Percentiles rank a stretch among this genome's conserved stretches.
Conservation (phyloP, 2,113 vertebrate genomes). For the Nycticryphes semicollaris region DNA sequence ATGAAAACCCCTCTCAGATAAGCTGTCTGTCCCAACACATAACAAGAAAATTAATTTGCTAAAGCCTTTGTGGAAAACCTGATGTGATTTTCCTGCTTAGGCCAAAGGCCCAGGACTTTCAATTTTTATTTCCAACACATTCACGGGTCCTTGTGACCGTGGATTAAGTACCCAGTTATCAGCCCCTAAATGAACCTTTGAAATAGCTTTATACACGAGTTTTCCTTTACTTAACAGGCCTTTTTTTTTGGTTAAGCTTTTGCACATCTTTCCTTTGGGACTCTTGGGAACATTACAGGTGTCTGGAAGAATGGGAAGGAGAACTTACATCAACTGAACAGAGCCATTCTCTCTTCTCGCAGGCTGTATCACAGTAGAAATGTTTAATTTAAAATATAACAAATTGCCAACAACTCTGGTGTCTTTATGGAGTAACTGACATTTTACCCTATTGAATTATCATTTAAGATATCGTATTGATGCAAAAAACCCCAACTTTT, state of each 20-base stretch:
- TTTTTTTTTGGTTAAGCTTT: not conserved
- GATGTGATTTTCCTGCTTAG: not conserved
- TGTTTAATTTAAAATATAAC: not conserved
- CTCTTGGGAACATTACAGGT: not conserved
- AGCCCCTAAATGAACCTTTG: not conserved
- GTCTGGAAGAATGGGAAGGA: not conserved
- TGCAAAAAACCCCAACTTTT: not conserved
- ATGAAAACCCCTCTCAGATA: not conserved
- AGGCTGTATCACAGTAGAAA: not conserved
- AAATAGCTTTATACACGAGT: not conserved
- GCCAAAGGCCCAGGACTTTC: not conserved
- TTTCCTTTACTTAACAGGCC: not conserved
- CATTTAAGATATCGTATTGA: not conserved
- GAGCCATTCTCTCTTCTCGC: not conserved
- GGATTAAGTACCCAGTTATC: not conserved
- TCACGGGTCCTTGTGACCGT: not conserved
- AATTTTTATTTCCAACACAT: not conserved
- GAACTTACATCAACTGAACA: not conserved
- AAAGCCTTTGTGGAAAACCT: not conserved
- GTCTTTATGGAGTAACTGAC: not conserved
- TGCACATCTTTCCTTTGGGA: not conserved
- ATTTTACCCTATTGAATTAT: not conserved
- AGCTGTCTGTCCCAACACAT: not conserved
- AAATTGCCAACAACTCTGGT: not conserved
- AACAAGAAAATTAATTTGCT: not conserved